Percentiles rank a stretch among this genome's conserved stretches.
Conservation (phyloP, 2,113 vertebrate species). For the Syrmaticus mikado region DNA sequence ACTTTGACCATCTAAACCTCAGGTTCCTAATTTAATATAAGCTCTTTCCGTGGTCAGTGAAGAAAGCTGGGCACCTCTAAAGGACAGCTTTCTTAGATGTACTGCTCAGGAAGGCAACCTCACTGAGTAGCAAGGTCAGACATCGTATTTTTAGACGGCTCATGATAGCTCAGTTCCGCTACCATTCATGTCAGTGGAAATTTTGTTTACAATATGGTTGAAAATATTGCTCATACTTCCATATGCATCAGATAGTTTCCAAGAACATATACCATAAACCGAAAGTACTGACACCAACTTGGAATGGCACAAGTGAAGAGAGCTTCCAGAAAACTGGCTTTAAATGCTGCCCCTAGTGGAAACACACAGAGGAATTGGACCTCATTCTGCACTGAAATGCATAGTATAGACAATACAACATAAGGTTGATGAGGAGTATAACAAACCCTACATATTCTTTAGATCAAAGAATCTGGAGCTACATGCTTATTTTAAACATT, state of each 20-base stretch:
- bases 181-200: neutral
- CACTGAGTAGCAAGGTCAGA: neutral
- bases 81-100: neutral
- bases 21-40: neutral
- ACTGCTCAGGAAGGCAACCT: neutral
- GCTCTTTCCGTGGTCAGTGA: neutral
- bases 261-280: neutral
- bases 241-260: neutral
- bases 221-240: neutral
- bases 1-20: neutral
- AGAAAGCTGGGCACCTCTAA: neutral
- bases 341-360: constrained; percentile 34
- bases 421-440: neutral
- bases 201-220: neutral
- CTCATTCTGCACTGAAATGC: neutral
- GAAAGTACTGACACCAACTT: neutral
- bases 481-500: neutral
- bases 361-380: neutral
- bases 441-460: neutral
- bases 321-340: neutral
- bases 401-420: neutral
- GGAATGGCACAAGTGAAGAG: constrained; percentile 23
- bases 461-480: neutral
- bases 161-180: neutral
- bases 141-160: accelerated